A percentile compares a stretch with the other conserved stretches of the same genome.
Conservation (phyloP, 2,888 invertebrate genomes). For the Microplitis manilae region DNA sequence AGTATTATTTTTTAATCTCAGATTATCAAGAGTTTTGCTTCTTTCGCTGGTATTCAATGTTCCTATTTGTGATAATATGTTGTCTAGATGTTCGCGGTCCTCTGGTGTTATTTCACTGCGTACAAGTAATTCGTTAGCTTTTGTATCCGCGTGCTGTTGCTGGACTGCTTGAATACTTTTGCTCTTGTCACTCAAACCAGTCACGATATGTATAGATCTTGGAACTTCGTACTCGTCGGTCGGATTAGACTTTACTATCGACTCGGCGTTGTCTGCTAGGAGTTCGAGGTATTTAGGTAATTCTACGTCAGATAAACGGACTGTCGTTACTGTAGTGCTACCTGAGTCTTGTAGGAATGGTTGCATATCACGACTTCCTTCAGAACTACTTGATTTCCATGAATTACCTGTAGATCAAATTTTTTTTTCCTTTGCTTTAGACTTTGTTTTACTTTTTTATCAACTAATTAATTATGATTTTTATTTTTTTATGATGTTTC, state of each 20-base stretch:
- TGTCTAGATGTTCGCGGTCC: conserved; percentile 47
- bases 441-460: background rate
- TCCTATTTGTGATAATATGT: conserved; percentile 54
- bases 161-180: conserved; percentile 48
- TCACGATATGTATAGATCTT: conserved; percentile 65
- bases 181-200: conserved; percentile 34
- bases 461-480: background rate
- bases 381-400: conserved; percentile 73
- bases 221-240: conserved; percentile 80
- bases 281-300: conserved; percentile 79
- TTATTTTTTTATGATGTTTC: no score
- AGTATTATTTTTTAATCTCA: conserved; percentile 44
- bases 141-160: background rate
- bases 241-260: conserved; percentile 66
- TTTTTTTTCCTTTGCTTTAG: background rate
- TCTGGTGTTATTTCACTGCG: conserved; percentile 32
- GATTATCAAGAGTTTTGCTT: conserved; percentile 60
- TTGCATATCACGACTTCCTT: conserved; percentile 72
- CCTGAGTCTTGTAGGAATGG: conserved; percentile 70
- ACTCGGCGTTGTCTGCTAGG: conserved; percentile 74
- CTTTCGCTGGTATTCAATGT: conserved; percentile 61
- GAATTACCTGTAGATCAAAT: conserved; percentile 68
- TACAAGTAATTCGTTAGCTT: background rate
- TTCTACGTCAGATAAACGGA: conserved; percentile 49
- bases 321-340: conserved; percentile 55